These are phyloP conservation scores for Heliconius aoede DNA, from an alignment of 2,888 invertebrate genomes.

Conservation along the genomic window DNA sequence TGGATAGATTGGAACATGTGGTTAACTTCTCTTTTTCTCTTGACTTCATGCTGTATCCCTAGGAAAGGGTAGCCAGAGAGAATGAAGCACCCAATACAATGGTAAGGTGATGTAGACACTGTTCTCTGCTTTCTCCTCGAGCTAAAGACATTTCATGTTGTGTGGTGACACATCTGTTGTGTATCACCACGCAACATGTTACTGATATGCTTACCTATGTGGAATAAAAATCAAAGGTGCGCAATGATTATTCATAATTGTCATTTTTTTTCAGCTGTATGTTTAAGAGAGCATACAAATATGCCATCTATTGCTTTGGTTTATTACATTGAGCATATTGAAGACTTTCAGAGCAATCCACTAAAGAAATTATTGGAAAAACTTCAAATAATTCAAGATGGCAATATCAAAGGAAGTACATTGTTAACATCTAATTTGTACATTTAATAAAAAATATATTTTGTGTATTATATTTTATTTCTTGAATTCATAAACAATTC, in stretches of 20 bases:
- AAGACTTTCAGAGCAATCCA: conserved; percentile 64
- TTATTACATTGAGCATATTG: conserved; percentile 69
- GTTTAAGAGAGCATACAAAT: conserved; percentile 65
- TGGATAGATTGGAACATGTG: no score
- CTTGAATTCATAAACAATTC: conserved; percentile 43
- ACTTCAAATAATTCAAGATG: conserved; percentile 59
- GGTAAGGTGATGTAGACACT: no score
- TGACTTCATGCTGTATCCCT: no score
- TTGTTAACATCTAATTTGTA: conserved; percentile 72
- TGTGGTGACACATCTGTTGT: no score
- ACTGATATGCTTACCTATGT: background rate
- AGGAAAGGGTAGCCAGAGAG: no score
- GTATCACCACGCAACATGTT: no score
- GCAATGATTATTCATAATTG: background rate
- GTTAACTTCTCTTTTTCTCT: no score
- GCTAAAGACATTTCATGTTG: no score
- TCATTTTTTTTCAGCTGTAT: conserved; percentile 64
- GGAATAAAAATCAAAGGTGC: background rate
- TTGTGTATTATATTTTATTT: conserved; percentile 39
- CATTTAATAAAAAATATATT: conserved; percentile 54
- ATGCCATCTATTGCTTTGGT: conserved; percentile 64
- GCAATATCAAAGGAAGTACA: conserved; percentile 51
- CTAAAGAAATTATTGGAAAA: conserved; percentile 63
- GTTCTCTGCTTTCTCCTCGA: no score
- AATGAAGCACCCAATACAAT: no score